Conservation (phyloP, 2,797 vertebrate species). For the Sebastes variabilis region DNA sequence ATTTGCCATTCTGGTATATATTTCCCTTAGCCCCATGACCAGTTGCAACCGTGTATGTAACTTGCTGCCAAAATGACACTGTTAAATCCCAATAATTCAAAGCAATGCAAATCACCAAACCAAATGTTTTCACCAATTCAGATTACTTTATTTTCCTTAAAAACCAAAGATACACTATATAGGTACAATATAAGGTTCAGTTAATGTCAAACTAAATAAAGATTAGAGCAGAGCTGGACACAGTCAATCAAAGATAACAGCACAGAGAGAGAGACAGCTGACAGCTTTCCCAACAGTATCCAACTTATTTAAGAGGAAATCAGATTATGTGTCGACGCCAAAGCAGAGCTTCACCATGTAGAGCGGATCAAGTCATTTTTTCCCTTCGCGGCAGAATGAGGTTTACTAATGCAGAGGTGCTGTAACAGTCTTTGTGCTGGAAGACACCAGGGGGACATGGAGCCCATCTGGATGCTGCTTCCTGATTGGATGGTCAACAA, state of each 20-base stretch:
- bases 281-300: neutral
- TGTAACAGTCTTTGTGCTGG: slow-evolving; percentile 66
- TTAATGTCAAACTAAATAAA: slow-evolving; percentile 57
- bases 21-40: neutral
- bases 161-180: slow-evolving; percentile 59
- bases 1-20: neutral
- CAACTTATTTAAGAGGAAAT: slow-evolving; percentile 30
- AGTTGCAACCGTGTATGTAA: neutral
- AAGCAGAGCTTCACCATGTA: slow-evolving; percentile 7
- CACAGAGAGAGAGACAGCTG: slow-evolving; percentile 39
- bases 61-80: neutral
- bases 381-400: slow-evolving; percentile 12
- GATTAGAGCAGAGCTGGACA: slow-evolving; percentile 35
- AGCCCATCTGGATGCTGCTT: slow-evolving; percentile 59
- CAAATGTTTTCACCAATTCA: slow-evolving; percentile 24
- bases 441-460: slow-evolving; percentile 36
- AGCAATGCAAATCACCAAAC: slow-evolving; percentile 10
- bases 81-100: neutral
- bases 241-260: slow-evolving; percentile 47
- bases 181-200: slow-evolving; percentile 40
- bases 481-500: slow-evolving; percentile 68
- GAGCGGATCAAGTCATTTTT: slow-evolving; percentile 22
- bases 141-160: slow-evolving; percentile 67
- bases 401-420: slow-evolving; percentile 31
- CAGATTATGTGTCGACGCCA: slow-evolving; percentile 4